These are phyloP conservation scores for Drosophila fungiperda DNA, from an alignment of 2,888 invertebrate genomes.

Conservation along the genomic window DNA sequence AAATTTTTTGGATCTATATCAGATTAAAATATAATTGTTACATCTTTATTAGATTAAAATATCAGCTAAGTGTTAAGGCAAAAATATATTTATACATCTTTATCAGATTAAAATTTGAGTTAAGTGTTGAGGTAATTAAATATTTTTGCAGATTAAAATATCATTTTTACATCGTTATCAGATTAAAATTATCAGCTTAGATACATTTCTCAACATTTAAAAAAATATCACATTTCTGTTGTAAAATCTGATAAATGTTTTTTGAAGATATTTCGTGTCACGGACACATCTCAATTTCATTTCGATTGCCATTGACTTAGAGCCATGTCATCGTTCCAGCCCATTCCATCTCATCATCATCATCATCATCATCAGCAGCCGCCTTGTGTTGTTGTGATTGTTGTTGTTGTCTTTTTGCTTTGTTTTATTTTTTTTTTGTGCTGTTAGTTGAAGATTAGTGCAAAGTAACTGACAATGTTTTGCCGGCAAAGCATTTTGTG, in stretches of 20 bases:
- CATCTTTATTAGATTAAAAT: too few relatives aligned
- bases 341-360: conserved; percentile 55
- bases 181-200: neutral
- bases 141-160: too few relatives aligned
- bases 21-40: too few relatives aligned
- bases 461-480: conserved; percentile 59
- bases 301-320: conserved; percentile 59
- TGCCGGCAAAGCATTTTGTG: conserved; percentile 52
- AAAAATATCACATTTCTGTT: too few relatives aligned
- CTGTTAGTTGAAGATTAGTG: conserved; percentile 72
- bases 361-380: conserved; percentile 38
- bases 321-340: conserved; percentile 48
- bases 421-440: conserved; percentile 39
- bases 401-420: conserved; percentile 25
- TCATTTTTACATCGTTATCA: rapidly evolving
- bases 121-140: too few relatives aligned
- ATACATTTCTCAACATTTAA: neutral
- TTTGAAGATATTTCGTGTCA: conserved; percentile 18
- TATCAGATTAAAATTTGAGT: too few relatives aligned
- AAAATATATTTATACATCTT: too few relatives aligned
- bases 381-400: conserved; percentile 18
- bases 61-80: too few relatives aligned
- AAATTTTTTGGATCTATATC: too few relatives aligned
- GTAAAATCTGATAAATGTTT: neutral
- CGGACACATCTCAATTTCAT: conserved; percentile 33